These are phyloP conservation scores for Adelosebastes latens DNA, from an alignment of 2,797 vertebrate genomes.

Conservation along the genomic window DNA sequence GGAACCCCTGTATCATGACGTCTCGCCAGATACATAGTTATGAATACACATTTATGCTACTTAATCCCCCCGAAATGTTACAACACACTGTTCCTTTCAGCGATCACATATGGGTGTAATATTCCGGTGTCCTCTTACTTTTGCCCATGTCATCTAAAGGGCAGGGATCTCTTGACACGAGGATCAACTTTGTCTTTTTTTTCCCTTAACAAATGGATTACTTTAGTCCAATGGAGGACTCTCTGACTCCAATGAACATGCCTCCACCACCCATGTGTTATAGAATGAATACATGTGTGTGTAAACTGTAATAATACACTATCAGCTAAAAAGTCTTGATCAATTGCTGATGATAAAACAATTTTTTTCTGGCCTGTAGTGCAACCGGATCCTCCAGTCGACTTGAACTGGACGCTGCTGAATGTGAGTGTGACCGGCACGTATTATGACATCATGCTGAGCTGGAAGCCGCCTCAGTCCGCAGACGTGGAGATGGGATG, in stretches of 20 bases:
- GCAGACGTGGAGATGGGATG: constrained; percentile 89
- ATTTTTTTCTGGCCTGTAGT: constrained; percentile 76
- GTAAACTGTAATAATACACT: background rate
- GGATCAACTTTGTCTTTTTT: background rate
- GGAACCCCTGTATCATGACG: too few relatives aligned
- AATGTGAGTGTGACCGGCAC: constrained; percentile 83
- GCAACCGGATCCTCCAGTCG: constrained; percentile 89
- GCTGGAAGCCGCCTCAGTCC: constrained; percentile 89
- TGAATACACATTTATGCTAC: too few relatives aligned
- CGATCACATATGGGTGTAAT: too few relatives aligned
- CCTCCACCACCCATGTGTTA: background rate
- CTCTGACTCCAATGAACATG: background rate
- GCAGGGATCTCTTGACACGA: background rate
- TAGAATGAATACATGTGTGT: background rate
- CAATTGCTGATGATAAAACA: background rate
- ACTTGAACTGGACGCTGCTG: constrained; percentile 91
- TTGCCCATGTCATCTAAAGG: background rate
- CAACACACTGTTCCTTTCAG: too few relatives aligned
- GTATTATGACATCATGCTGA: constrained; percentile 87
- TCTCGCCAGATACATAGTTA: too few relatives aligned
- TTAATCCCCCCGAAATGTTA: too few relatives aligned
- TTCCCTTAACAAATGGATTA: accelerated
- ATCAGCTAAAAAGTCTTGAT: background rate
- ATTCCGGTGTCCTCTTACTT: background rate
- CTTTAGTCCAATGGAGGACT: background rate